These are phyloP conservation scores for Rhagoletis pomonella DNA, from an alignment of 1,140 invertebrate genomes.

Conservation along the genomic window DNA sequence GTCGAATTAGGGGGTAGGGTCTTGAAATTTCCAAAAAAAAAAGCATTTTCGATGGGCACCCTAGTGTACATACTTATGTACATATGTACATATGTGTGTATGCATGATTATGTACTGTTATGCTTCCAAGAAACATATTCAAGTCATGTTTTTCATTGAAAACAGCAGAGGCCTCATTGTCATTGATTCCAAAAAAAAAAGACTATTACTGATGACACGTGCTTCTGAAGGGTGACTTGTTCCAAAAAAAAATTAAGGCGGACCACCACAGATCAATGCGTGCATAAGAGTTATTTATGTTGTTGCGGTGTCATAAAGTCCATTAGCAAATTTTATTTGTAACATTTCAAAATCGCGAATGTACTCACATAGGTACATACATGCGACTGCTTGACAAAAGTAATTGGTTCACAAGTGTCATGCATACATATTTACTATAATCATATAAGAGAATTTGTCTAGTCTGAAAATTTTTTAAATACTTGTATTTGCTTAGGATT, in stretches of 20 bases:
- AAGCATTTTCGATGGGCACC: too few species aligned
- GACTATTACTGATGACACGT: neutral
- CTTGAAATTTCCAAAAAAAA: too few species aligned
- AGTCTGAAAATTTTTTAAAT: too few species aligned
- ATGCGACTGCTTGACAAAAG: too few species aligned
- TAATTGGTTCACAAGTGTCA: too few species aligned
- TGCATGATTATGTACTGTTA: neutral
- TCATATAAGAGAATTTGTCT: too few species aligned
- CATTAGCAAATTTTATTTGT: neutral
- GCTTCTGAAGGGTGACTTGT: conserved; percentile 7
- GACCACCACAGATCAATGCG: neutral
- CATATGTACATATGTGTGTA: too few species aligned
- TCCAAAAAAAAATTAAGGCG: neutral
- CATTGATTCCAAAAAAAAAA: neutral
- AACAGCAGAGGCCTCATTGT: neutral
- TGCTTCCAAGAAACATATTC: neutral
- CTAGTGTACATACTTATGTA: too few species aligned
- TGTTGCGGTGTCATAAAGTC: conserved; percentile 9
- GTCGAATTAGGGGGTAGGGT: too few species aligned
- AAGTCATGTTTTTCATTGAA: neutral
- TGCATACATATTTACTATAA: too few species aligned
- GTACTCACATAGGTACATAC: neutral
- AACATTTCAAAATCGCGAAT: neutral
- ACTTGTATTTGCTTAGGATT: too few species aligned
- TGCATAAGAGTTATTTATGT: conserved; percentile 1